Conservation (phyloP, 2,113 vertebrate species). For the Strigops habroptila region DNA sequence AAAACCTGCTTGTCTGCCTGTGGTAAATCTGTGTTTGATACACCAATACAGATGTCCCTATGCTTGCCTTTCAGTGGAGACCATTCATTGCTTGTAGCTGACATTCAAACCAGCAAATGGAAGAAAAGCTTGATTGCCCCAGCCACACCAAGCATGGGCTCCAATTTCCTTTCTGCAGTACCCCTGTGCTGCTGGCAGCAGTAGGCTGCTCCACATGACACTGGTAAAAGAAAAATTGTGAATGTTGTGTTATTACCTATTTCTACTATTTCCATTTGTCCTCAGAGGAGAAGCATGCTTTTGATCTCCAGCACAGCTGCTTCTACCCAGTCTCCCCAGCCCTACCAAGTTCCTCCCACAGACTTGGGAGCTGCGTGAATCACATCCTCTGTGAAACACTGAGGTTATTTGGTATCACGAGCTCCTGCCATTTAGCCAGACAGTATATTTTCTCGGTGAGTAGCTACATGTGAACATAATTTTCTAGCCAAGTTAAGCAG, state of each 20-base stretch:
- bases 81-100: not conserved
- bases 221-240: not conserved
- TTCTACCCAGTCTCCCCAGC: not conserved
- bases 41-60: not conserved
- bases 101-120: not conserved
- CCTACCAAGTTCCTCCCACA: not conserved
- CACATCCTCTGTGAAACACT: not conserved
- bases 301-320: not conserved
- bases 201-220: not conserved
- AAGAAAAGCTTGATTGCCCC: not conserved
- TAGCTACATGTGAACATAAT: not conserved
- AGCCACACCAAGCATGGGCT: not conserved
- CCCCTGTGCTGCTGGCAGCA: not conserved
- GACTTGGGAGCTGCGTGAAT: not conserved
- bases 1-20: slow-evolving; percentile 26
- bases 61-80: not conserved
- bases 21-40: slow-evolving; percentile 25
- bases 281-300: not conserved
- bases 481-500: not conserved
- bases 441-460: not conserved
- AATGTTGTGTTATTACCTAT: not conserved
- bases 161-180: not conserved
- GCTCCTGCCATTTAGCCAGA: not conserved
- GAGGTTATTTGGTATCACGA: not conserved
- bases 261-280: not conserved